Conservation (phyloP, 92 coral and sea anemone species). For the Montipora capitata region DNA sequence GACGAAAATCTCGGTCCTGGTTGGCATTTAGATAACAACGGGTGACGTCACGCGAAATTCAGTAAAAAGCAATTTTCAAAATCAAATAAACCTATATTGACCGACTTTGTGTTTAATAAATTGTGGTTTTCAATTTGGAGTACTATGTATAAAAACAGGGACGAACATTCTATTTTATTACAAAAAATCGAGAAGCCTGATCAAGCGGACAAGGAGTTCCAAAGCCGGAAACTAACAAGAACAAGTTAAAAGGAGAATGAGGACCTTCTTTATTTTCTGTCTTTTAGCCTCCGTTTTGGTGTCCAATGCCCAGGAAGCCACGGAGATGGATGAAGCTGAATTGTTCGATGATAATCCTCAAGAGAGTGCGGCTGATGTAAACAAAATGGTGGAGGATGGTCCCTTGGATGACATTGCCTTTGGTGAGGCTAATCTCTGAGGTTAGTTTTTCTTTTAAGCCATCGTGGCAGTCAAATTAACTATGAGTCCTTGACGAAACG, state of each 20-base stretch:
- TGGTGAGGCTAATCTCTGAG: neutral
- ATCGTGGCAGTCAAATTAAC: neutral
- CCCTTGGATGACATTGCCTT: neutral
- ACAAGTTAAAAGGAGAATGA: neutral
- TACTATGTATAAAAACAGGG: neutral
- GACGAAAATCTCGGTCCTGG: too few relatives aligned
- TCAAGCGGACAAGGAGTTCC: neutral
- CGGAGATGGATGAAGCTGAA: slow-evolving; percentile 45
- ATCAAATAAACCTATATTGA: slow-evolving; percentile 10
- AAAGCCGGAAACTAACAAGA: too few relatives aligned
- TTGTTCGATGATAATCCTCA: neutral
- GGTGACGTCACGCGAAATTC: neutral
- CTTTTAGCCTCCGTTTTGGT: slow-evolving; percentile 31
- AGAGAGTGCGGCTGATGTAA: neutral
- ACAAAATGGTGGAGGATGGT: slow-evolving; percentile 8
- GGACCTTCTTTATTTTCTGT: neutral
- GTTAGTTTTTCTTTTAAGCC: too few relatives aligned
- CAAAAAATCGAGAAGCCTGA: neutral
- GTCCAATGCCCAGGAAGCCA: slow-evolving; percentile 43
- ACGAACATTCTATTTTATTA: neutral
- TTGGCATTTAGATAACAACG: too few relatives aligned
- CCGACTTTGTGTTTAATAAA: neutral
- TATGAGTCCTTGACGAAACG: neutral
- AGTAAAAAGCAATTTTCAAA: slow-evolving; percentile 3
- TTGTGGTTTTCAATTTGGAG: neutral